Evolutionary conservation across 2,888 invertebrate genomes (phyloP), one percentile per base, ranked within the genome.

Genomic region (Stenchaetothrips biformis): DNA sequence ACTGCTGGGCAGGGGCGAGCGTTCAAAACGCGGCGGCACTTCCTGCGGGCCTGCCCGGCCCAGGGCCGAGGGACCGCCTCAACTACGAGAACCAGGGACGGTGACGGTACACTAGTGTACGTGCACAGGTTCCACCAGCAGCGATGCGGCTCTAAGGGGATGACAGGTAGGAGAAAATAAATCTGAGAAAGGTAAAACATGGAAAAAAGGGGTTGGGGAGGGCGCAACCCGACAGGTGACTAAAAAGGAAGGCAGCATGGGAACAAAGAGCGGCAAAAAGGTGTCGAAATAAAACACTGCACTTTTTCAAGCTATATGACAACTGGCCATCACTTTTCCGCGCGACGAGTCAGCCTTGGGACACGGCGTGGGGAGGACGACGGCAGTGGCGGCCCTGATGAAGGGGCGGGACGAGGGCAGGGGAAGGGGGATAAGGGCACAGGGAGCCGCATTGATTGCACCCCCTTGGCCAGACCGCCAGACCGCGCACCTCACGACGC

Each of bases 281-380:
- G 25, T 25, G 9, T 7, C 1, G 8, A 1, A 25, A 11, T 11
- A 74, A 25, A 74, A 74, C 21, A 74, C 67, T 74, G 25, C 67
- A 74, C 0, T 74, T 74, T 25, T 25, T 53, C 11, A 0, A 25
- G 67, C 67, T 74, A 25, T 74, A 8, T 74, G 53, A 18, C 67
- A 67, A 25, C 67, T 74, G 25, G 21, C 67, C 67, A 25, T 74
- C 67, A 74, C 21, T 74, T 74, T 74, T 74, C 67, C 67, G 25
- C 67, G 25, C 67, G 67, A 74, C 67, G 21, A 21, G 67, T 21
- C 67, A 21, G 21, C 16, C 16, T 13, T 11, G 53, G 21, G 67
- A 25, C 21, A 7, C 21, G 25, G 53, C 8, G 18, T 18, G 53
- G 53, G 53, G 53, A 53, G 49, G 49, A 7, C 49, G 8, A 49